A percentile compares a stretch with the other conserved stretches of the same genome.
Evolutionary conservation across 64 coral and sea anemone genomes (phyloP).

Genomic region (Dendrophyllia cribrosa): DNA sequence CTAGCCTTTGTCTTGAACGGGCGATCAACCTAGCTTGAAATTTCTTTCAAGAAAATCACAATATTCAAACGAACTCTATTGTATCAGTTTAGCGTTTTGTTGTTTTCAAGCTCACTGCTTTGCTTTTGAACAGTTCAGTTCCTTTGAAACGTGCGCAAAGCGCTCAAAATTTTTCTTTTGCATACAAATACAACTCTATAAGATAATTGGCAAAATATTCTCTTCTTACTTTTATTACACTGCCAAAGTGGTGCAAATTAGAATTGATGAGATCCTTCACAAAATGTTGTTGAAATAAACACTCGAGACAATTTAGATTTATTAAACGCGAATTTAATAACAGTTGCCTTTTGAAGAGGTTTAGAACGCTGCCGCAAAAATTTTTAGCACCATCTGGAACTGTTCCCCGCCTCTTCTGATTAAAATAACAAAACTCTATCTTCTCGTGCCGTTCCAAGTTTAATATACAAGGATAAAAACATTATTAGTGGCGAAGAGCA

Average conservation of each 20-base stretch:
- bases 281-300: slow-evolving; percentile 59
- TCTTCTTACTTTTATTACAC: slow-evolving; percentile 40
- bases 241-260: slow-evolving; percentile 51
- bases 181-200: slow-evolving; percentile 40
- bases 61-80: slow-evolving; percentile 4
- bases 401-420: slow-evolving; percentile 12
- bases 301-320: slow-evolving; percentile 39
- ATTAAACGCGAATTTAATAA: slow-evolving; percentile 50
- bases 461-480: slow-evolving; percentile 39
- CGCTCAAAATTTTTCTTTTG: background rate
- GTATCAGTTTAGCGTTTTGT: background rate
- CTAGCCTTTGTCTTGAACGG: slow-evolving; percentile 20
- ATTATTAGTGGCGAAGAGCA: background rate
- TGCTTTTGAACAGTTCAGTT: background rate
- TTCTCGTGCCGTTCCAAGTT: background rate
- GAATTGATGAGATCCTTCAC: slow-evolving; percentile 52
- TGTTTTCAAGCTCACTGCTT: background rate
- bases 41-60: background rate
- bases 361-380: slow-evolving; percentile 34
- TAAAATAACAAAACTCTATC: slow-evolving; percentile 51
- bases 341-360: slow-evolving; percentile 49
- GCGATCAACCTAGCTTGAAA: background rate
- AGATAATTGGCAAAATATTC: slow-evolving; percentile 42
- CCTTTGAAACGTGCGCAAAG: background rate
- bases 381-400: slow-evolving; percentile 36